phyloP scores from a whole-genome alignment of 2,797 vertebrate genomes.

The Sparus aurata region DNA sequence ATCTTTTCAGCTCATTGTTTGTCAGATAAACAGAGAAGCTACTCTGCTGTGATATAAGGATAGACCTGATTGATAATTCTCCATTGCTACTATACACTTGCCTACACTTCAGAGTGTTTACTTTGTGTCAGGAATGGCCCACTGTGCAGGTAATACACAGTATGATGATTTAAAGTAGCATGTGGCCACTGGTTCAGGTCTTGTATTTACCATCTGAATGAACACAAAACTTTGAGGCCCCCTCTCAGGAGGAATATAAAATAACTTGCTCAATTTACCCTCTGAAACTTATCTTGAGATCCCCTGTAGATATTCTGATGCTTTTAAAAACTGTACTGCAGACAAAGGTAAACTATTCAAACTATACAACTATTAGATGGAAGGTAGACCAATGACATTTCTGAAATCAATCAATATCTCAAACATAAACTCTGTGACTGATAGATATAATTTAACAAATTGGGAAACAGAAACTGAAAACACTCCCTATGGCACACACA shows the following conservation, averaged over 20 bases:
- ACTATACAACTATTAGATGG: background rate
- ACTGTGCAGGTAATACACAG: slow-evolving; percentile 23
- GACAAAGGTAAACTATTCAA: slow-evolving; percentile 8
- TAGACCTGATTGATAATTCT: slow-evolving; percentile 5
- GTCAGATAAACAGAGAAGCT: slow-evolving; percentile 10
- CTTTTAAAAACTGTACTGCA: slow-evolving; percentile 33
- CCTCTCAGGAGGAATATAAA: slow-evolving; percentile 22
- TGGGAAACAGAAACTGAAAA: slow-evolving; percentile 5
- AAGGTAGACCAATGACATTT: background rate
- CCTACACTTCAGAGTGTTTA: slow-evolving; percentile 8
- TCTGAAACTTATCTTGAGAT: slow-evolving; percentile 13
- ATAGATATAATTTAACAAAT: slow-evolving; percentile 5
- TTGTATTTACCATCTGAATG: slow-evolving; percentile 21
- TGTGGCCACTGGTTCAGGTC: background rate
- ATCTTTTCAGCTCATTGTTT: slow-evolving; percentile 7
- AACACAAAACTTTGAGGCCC: slow-evolving; percentile 11
- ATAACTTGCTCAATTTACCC: slow-evolving; percentile 4
- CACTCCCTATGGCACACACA: background rate
- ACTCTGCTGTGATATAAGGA: background rate
- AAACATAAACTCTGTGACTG: slow-evolving; percentile 15
- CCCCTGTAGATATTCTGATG: slow-evolving; percentile 9
- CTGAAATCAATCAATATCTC: slow-evolving; percentile 14
- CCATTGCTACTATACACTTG: background rate
- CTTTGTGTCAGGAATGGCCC: slow-evolving; percentile 5
- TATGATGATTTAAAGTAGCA: slow-evolving; percentile 22